phyloP scores from a whole-genome alignment of 2,888 invertebrate species.

The Julus scanicus region DNA sequence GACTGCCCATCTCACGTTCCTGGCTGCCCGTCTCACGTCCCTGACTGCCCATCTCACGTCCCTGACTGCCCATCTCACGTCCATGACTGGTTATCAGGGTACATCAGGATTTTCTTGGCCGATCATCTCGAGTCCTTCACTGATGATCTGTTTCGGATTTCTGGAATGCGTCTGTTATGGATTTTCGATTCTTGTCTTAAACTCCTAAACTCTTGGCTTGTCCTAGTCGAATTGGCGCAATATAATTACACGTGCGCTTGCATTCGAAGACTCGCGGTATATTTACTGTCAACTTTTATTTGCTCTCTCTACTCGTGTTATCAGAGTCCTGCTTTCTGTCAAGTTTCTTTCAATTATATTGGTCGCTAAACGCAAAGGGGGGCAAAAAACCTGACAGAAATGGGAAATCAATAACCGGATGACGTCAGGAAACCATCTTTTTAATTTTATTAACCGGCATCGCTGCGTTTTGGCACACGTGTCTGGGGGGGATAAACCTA shows the following conservation, averaged over 20 bases:
- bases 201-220: not conserved
- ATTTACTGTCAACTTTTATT: not conserved
- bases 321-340: not conserved
- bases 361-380: not conserved
- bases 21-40: too few relatives aligned
- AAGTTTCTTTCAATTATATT: not conserved
- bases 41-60: too few relatives aligned
- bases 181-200: not conserved
- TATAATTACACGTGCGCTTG: not conserved
- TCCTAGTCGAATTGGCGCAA: not conserved
- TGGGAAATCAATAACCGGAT: conserved; percentile 1
- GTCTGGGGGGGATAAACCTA: not conserved
- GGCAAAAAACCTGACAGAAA: not conserved
- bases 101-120: too few relatives aligned
- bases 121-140: too few relatives aligned
- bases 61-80: too few relatives aligned
- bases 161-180: not conserved
- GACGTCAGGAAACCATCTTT: conserved; percentile 1
- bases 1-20: too few relatives aligned
- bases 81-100: too few relatives aligned
- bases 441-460: not conserved
- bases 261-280: not conserved
- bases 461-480: not conserved
- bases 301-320: not conserved
- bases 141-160: not conserved